A percentile compares a stretch with the other conserved stretches of the same genome.
These are phyloP conservation scores for Rhinatrema bivittatum DNA, from an alignment of 2,797 vertebrate species.

Conservation along the genomic window DNA sequence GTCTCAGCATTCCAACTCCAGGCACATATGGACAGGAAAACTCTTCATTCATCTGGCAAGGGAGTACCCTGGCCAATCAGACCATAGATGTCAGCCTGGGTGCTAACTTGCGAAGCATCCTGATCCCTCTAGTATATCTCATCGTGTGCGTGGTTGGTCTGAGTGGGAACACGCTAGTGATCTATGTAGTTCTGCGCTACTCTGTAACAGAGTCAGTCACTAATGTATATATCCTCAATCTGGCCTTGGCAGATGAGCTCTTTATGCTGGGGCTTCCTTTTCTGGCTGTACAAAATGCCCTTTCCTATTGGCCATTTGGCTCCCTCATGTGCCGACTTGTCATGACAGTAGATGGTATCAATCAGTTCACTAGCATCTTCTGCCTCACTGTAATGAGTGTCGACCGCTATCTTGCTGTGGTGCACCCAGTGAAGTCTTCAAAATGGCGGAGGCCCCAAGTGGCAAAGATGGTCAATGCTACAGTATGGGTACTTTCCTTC, in stretches of 20 bases:
- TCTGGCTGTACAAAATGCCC: constrained; percentile 86
- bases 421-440: constrained; percentile 82
- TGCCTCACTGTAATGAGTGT: constrained; percentile 94
- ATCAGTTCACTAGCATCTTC: constrained; percentile 96
- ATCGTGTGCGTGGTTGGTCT: constrained; percentile 84
- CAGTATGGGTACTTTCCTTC: constrained; percentile 82
- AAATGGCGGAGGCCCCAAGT: constrained; percentile 84
- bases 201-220: constrained; percentile 88
- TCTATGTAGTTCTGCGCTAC: constrained; percentile 83
- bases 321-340: constrained; percentile 88
- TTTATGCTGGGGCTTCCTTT: constrained; percentile 93
- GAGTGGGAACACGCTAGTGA: constrained; percentile 85
- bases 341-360: constrained; percentile 91
- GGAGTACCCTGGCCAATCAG: constrained; percentile 19
- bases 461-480: constrained; percentile 79
- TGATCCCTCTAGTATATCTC: constrained; percentile 81
- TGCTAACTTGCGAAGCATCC: constrained; percentile 68
- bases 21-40: constrained; percentile 32
- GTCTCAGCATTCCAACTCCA: constrained; percentile 12
- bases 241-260: constrained; percentile 89
- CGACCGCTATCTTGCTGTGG: constrained; percentile 90
- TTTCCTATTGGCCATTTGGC: constrained; percentile 94
- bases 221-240: constrained; percentile 90
- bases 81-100: constrained; percentile 20
- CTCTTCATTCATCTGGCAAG: constrained; percentile 35